These are phyloP conservation scores for Andrena chrysosceles DNA, from an alignment of 2,888 invertebrate species.

Conservation along the genomic window DNA sequence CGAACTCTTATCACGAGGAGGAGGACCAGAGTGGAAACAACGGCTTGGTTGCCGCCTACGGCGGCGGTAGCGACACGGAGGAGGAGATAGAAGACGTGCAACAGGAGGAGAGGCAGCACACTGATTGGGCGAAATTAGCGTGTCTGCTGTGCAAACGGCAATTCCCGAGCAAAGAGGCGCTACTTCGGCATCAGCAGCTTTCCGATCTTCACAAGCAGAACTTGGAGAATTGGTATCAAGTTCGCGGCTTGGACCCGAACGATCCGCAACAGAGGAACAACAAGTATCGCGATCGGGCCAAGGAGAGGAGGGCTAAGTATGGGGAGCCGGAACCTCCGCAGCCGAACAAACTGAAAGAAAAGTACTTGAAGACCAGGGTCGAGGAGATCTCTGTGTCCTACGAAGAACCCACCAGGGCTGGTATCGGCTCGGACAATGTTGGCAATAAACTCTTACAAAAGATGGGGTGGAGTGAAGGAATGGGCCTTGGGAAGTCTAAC, in stretches of 20 bases:
- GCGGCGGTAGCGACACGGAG: conserved; percentile 89
- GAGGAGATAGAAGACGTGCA: conserved; percentile 90
- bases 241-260: conserved; percentile 84
- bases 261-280: conserved; percentile 84
- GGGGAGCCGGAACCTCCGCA: conserved; percentile 94
- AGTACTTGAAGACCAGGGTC: conserved; percentile 88
- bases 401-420: conserved; percentile 88
- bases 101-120: conserved; percentile 85
- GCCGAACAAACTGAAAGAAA: conserved; percentile 90
- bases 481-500: conserved; percentile 96
- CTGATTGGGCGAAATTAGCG: conserved; percentile 95
- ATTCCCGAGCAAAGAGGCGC: conserved; percentile 95
- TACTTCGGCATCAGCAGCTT: conserved; percentile 95
- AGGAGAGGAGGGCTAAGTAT: conserved; percentile 96
- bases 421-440: conserved; percentile 95
- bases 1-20: conserved; percentile 80
- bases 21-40: conserved; percentile 82
- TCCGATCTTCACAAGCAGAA: conserved; percentile 98
- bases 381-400: conserved; percentile 84
- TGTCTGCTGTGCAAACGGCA: conserved; percentile 98
- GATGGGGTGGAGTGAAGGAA: conserved; percentile 99
- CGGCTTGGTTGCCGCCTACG: conserved; percentile 91
- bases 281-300: conserved; percentile 96
- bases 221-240: conserved; percentile 87
- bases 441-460: conserved; percentile 98